Conservation (phyloP, 37 sponge, comb jelly and placozoan genomes). For the Geodia barretti region DNA sequence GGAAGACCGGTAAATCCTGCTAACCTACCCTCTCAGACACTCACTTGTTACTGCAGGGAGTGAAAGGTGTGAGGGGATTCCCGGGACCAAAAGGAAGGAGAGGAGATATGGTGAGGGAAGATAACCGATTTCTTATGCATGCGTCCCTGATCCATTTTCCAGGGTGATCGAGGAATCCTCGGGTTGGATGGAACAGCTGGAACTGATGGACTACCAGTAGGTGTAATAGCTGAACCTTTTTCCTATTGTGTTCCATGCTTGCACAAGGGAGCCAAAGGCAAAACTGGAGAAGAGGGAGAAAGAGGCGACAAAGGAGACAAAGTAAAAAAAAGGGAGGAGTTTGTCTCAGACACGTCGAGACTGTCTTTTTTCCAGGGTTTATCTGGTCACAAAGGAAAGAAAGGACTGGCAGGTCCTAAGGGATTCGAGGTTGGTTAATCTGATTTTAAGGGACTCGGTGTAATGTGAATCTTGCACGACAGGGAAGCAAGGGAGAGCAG, state of each 20-base stretch:
- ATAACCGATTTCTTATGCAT: too few relatives aligned
- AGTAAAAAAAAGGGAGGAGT: background rate
- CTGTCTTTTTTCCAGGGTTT: background rate
- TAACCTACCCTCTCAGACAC: too few relatives aligned
- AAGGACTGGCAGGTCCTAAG: background rate
- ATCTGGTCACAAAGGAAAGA: background rate
- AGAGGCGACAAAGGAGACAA: background rate
- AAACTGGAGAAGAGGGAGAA: background rate
- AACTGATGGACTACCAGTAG: background rate
- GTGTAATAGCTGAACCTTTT: background rate
- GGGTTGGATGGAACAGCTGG: conserved; percentile 9
- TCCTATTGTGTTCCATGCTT: too few relatives aligned
- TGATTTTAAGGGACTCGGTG: background rate
- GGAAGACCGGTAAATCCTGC: too few relatives aligned
- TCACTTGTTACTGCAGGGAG: conserved; percentile 2
- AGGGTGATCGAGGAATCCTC: background rate
- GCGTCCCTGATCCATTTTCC: too few relatives aligned
- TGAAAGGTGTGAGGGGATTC: conserved; percentile 2
- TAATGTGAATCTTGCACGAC: background rate
- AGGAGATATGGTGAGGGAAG: conserved; percentile 12
- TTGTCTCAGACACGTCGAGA: background rate
- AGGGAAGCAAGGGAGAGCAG: background rate
- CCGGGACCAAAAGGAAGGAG: conserved; percentile 25
- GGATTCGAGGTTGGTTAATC: background rate
- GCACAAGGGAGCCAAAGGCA: background rate